These are phyloP conservation scores for Morone chrysops DNA, from an alignment of 2,113 vertebrate genomes.

Conservation along the genomic window DNA sequence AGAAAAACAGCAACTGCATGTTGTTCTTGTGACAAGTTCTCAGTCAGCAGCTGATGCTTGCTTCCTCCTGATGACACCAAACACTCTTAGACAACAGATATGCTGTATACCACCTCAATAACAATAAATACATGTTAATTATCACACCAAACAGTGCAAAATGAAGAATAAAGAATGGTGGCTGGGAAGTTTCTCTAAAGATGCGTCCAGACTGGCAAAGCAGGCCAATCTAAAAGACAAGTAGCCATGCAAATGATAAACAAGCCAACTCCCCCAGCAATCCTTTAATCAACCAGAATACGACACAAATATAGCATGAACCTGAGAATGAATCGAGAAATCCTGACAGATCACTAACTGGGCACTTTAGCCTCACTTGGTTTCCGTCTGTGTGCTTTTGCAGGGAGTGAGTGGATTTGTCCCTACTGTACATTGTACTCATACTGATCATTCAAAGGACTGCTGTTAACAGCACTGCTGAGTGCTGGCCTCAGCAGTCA, in stretches of 20 bases:
- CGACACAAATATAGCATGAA: slow-evolving; percentile 51
- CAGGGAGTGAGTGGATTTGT: slow-evolving; percentile 26
- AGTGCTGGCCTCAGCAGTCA: slow-evolving; percentile 20
- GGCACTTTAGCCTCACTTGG: slow-evolving; percentile 11
- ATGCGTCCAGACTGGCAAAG: slow-evolving; percentile 61
- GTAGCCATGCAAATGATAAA: slow-evolving; percentile 87
- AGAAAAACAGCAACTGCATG: slow-evolving; percentile 20
- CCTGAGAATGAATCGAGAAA: slow-evolving; percentile 69
- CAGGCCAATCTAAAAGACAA: slow-evolving; percentile 89
- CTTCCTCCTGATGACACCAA: slow-evolving; percentile 34
- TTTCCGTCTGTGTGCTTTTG: slow-evolving; percentile 38
- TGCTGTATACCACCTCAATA: slow-evolving; percentile 44
- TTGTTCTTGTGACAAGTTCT: slow-evolving; percentile 15
- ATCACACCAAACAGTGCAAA: slow-evolving; percentile 41
- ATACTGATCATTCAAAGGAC: slow-evolving; percentile 30
- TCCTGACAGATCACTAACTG: slow-evolving; percentile 24
- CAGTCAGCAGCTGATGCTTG: slow-evolving; percentile 17
- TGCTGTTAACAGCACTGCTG: slow-evolving; percentile 34
- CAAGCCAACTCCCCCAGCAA: slow-evolving; percentile 43
- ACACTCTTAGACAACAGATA: slow-evolving; percentile 43
- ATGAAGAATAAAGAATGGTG: background rate
- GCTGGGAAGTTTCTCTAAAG: slow-evolving; percentile 10
- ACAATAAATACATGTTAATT: slow-evolving; percentile 54
- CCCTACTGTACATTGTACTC: slow-evolving; percentile 19
- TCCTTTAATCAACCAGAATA: slow-evolving; percentile 48